phyloP scores from a whole-genome alignment of 2,888 invertebrate genomes.

The Trichopria drosophilae region DNA sequence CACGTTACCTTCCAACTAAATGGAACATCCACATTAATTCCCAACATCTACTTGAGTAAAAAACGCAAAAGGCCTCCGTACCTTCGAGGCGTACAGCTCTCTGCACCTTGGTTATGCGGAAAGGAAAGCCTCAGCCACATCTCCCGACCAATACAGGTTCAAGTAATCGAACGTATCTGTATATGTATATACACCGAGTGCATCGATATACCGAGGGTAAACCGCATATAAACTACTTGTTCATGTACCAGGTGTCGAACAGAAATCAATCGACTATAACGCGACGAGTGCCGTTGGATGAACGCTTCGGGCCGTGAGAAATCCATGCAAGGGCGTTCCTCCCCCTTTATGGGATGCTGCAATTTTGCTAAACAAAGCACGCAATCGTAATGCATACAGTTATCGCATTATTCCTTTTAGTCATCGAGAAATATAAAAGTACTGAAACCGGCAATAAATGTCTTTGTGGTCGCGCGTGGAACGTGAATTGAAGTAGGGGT shows the following conservation, averaged over 20 bases:
- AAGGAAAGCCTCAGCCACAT: slow-evolving; percentile 54
- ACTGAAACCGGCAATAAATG: no score
- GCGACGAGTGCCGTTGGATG: slow-evolving; percentile 27
- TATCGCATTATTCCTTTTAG: no score
- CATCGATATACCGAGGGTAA: slow-evolving; percentile 38
- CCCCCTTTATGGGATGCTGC: no score
- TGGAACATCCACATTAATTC: slow-evolving; percentile 51
- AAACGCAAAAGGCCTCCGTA: slow-evolving; percentile 35
- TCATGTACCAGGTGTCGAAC: slow-evolving; percentile 40
- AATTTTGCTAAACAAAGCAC: no score
- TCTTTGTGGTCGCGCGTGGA: no score
- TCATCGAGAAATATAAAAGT: no score
- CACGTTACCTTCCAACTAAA: slow-evolving; percentile 34
- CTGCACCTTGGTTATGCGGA: slow-evolving; percentile 58
- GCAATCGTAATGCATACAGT: no score
- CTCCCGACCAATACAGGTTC: neutral
- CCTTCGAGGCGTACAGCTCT: slow-evolving; percentile 50
- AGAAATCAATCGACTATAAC: slow-evolving; percentile 35
- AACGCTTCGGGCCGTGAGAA: no score
- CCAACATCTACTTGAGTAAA: slow-evolving; percentile 43
- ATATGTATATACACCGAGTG: slow-evolving; percentile 33
- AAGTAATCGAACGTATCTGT: slow-evolving; percentile 31
- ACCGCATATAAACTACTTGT: slow-evolving; percentile 39
- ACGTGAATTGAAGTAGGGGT: no score
- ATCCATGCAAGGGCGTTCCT: no score